Evolutionary conservation across 2,113 vertebrate species (phyloP).

Genomic region (Microcebus ravelobensis): DNA sequence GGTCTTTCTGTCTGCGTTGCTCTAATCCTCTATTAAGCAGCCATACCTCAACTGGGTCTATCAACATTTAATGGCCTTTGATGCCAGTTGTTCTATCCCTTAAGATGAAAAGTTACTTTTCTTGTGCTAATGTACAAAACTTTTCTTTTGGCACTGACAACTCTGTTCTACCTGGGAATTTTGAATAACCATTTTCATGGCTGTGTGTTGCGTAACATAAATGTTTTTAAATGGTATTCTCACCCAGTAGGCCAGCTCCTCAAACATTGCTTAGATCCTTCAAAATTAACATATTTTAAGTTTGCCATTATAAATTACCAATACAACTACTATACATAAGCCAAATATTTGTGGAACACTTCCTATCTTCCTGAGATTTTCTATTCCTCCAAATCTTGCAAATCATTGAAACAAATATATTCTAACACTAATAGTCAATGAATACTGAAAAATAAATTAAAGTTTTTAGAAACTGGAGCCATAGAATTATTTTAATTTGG

Average conservation of each 20-base stretch:
- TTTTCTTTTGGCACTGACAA: background rate
- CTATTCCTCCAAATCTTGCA: background rate
- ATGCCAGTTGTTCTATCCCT: conserved; percentile 32
- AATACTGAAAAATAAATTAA: background rate
- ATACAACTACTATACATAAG: background rate
- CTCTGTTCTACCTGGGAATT: background rate
- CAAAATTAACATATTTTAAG: conserved; percentile 34
- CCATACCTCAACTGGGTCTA: conserved; percentile 46
- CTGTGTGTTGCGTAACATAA: conserved; percentile 15
- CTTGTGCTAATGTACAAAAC: conserved; percentile 16
- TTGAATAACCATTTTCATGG: background rate
- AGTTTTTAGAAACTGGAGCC: background rate
- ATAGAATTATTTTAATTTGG: conserved; percentile 22
- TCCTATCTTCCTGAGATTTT: background rate
- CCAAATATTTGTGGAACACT: background rate
- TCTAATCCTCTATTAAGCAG: conserved; percentile 54
- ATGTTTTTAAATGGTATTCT: conserved; percentile 3
- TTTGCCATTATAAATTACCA: conserved; percentile 12
- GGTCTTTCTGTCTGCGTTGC: conserved; percentile 46
- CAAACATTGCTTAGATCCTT: background rate
- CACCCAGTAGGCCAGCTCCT: conserved; percentile 12
- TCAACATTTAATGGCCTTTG: conserved; percentile 35
- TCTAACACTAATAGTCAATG: background rate
- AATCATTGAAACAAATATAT: background rate
- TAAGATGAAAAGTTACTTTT: conserved; percentile 55